Evolutionary conservation across 2,888 invertebrate species (phyloP), one percentile per base, ranked within the genome.

Genomic region (Cephus spinipes): DNA sequence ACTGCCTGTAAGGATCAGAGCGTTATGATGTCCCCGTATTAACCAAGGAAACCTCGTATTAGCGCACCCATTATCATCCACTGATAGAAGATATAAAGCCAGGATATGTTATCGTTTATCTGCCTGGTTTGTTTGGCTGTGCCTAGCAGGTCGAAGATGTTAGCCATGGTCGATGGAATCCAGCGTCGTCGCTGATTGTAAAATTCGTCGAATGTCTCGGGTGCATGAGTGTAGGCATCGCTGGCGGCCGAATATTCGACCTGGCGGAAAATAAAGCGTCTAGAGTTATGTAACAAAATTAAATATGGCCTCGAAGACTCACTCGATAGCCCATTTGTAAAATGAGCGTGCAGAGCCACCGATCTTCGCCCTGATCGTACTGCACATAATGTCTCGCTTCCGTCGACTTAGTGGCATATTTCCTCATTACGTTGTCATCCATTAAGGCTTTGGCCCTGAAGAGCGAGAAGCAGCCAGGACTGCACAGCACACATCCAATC

Each of bases 151-250:
- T 99, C 98, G 83, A 98, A 93, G 85, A 98, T 98, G 90, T 99
- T 99, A 55, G 98, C 98, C 91, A 98, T 96, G 0, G 98, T 99
- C 1, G 98, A 98, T 1, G 98, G 98, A 80, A 98, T 97, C 98
- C 98, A 99, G 69, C 98, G 94, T 23, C 98, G 94, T 23, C 98
- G 94, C 91, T 98, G 98, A 92, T 98, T 97, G 92, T 95, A 99
- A 92, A 99, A 98, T 91, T 98, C 98, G 83, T 95, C 95, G 91
- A 98, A 98, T 31, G 94, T 94, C 92, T 98, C 98, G 0, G 98
- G 98, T 36, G 98, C 97, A 90, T 98, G 98, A 0, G 98, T 99
- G 92, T 96, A 97, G 0, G 98, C 97, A 89, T 98, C 98, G 0
- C 98, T 97, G 0, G 98, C 98, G 0, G 98, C 98, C 0, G 97